These are phyloP conservation scores for Tichodroma muraria DNA, from an alignment of 2,113 vertebrate species.

Conservation along the genomic window DNA sequence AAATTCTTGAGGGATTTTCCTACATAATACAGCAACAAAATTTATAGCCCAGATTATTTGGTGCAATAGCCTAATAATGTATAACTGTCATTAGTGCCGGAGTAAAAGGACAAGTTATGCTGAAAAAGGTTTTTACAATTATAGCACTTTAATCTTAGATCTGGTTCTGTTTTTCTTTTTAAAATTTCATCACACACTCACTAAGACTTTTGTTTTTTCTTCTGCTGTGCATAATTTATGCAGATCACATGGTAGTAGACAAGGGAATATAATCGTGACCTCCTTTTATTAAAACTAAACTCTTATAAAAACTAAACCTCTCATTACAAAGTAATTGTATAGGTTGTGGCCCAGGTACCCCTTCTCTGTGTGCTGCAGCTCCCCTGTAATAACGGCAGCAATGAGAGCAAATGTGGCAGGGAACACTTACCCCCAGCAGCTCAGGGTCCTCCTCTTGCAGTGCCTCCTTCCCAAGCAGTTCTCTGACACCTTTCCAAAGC, in stretches of 20 bases:
- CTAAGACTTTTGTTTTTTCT: background rate
- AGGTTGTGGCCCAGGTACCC: background rate
- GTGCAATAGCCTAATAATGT: background rate
- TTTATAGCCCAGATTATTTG: background rate
- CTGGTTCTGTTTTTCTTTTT: background rate
- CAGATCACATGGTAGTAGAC: background rate
- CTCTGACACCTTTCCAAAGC: background rate
- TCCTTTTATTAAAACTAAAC: background rate
- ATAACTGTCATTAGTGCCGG: background rate
- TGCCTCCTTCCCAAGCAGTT: background rate
- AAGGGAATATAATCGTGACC: background rate
- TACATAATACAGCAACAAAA: background rate
- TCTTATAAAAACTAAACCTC: background rate
- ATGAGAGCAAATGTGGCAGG: background rate
- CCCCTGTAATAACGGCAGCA: background rate
- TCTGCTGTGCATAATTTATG: background rate
- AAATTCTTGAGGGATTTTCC: background rate
- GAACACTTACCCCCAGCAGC: background rate
- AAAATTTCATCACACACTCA: background rate
- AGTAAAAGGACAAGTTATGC: background rate
- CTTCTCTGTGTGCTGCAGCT: background rate
- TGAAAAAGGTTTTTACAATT: background rate
- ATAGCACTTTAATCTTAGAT: background rate
- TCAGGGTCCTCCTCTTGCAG: background rate
- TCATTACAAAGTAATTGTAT: background rate